Percentiles rank a stretch among this genome's conserved stretches.
phyloP scores from a whole-genome alignment of 2,113 vertebrate species.

The Pampusana beccarii region DNA sequence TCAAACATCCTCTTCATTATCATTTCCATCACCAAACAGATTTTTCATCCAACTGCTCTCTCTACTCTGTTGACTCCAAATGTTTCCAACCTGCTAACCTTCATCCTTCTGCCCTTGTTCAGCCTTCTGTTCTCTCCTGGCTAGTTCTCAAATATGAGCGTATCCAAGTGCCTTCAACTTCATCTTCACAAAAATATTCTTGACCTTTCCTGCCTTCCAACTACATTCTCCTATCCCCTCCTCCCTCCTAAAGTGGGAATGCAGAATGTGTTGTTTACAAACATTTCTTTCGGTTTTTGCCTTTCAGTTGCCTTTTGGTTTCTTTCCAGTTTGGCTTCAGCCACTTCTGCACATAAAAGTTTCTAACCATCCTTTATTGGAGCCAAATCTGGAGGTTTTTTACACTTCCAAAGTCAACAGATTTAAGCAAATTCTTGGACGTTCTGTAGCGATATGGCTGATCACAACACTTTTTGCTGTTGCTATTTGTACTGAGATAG shows the following conservation, averaged over 20 bases:
- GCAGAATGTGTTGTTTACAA: slow-evolving; percentile 57
- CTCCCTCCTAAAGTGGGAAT: slow-evolving; percentile 18
- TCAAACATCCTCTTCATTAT: slow-evolving; percentile 50
- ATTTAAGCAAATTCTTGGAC: slow-evolving; percentile 20
- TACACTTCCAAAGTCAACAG: slow-evolving; percentile 38
- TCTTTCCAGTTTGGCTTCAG: slow-evolving; percentile 44
- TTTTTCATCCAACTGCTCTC: slow-evolving; percentile 68
- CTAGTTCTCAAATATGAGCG: slow-evolving; percentile 40
- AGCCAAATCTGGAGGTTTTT: neutral
- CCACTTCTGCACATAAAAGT: neutral
- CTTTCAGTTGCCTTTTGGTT: slow-evolving; percentile 50
- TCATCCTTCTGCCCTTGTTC: slow-evolving; percentile 60
- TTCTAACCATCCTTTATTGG: slow-evolving; percentile 36
- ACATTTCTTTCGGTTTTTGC: slow-evolving; percentile 44
- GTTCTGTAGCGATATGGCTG: neutral
- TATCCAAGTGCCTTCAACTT: slow-evolving; percentile 43
- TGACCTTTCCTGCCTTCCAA: slow-evolving; percentile 55
- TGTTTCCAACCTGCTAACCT: slow-evolving; percentile 68
- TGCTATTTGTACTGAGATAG: neutral
- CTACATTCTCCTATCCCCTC: neutral
- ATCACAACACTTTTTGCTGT: neutral
- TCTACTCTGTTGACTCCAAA: slow-evolving; percentile 58
- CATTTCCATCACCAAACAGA: slow-evolving; percentile 53
- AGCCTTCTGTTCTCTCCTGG: slow-evolving; percentile 68
- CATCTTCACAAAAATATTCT: slow-evolving; percentile 56